Base-by-base conservation (phyloP, 2,888 invertebrate species). In the Rhimphoctona megacephalus region DNA sequence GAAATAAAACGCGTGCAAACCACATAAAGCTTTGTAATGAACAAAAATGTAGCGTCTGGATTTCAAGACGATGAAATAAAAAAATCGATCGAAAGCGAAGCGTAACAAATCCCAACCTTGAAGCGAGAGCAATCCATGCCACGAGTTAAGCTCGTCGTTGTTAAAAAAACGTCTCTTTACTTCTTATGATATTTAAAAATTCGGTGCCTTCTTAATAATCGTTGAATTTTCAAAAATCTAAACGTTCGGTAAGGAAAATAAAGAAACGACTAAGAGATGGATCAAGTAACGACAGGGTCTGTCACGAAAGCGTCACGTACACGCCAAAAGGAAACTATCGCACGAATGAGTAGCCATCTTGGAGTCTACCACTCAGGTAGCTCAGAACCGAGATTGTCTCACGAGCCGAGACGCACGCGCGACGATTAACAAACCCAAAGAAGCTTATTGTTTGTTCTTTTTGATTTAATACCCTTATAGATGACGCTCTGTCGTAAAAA, bases 331-430 rank as follows among this genome's bases (percentile, higher is more conserved):
- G 89, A 89, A 90, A 90, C 89, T 90, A 90, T 78, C 33, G 90
- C 89, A 90, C 89, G 90, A 91, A 90, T 89, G 88, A 89, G 82
- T 91, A 87, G 93, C 93, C 93, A 94, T 94, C 91, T 94, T 94
- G 93, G 87, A 93, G 82, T 81, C 43, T 72, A 76, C 54, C 54
- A 39, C 64, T 79, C 81, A 85, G 76, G 80, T 83, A 83, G 52
- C 69, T 33, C 67, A 72, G 69, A 61, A 52, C 49, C 52, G 25
- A 78, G 69, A 67, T 82, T 81, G 39, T 80, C 76, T 69, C 74
- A 39, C 9, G 67, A 39, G 46, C 30, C 30, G 33, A 89, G 87
- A 91, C 90, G 91, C 92, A 92, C 92, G 92, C 91, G 91, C 89
- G 88, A 88, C 80, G 33, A 82, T 57, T 36, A 46, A 66, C 54